A percentile compares a stretch with the other conserved stretches of the same genome.
Conservation (phyloP, 2,797 vertebrate species). For the Xyrichtys novacula region DNA sequence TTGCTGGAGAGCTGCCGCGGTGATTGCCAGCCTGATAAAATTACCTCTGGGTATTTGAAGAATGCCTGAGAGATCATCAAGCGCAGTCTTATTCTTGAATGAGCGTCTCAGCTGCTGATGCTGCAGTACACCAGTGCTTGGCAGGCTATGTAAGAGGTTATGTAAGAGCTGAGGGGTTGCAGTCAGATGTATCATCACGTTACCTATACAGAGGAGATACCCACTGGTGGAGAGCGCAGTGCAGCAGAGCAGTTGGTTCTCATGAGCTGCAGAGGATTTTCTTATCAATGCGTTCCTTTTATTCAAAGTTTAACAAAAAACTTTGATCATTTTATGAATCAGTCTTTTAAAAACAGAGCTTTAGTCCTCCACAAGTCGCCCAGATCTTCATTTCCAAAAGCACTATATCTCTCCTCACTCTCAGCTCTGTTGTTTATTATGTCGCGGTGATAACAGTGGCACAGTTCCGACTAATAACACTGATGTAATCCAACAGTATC, state of each 20-base stretch:
- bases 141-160: conserved; percentile 33
- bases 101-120: conserved; percentile 46
- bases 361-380: not conserved
- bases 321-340: not conserved
- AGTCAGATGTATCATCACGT: conserved; percentile 31
- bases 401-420: conserved; percentile 2
- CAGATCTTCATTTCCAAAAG: not conserved
- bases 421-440: not conserved
- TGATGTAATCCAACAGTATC: conserved; percentile 77
- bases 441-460: conserved; percentile 39
- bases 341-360: no score
- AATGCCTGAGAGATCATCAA: conserved; percentile 28
- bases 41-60: conserved; percentile 43
- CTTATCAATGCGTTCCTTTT: no score
- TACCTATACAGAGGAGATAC: conserved; percentile 9
- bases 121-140: conserved; percentile 35
- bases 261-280: not conserved
- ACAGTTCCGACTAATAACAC: conserved; percentile 30
- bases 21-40: conserved; percentile 32
- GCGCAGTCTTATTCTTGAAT: conserved; percentile 18
- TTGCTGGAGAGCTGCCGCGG: conserved; percentile 44
- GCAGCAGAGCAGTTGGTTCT: not conserved
- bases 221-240: not conserved
- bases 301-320: no score
- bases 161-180: conserved; percentile 40